Base-by-base conservation (phyloP, 2,797 vertebrate species). In the Sciurus vulgaris region DNA sequence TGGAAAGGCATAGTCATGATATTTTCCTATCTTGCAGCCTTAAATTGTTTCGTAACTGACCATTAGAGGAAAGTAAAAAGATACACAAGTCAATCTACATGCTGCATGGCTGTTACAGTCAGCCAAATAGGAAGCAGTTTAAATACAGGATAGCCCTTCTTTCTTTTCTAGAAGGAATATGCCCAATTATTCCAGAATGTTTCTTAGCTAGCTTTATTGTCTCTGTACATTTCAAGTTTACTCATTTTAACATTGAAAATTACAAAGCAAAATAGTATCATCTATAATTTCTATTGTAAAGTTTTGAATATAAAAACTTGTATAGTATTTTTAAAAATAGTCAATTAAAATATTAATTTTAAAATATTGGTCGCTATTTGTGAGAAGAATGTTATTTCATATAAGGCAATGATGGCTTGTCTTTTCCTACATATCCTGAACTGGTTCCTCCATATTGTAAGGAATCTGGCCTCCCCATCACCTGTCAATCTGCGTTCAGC, bases 21-120 rank as follows among this genome's bases (percentile, higher is more conserved):
- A 54, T 61, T 95, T 93, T 69, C 18, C 70, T 77, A 49, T 41
- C 38, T 69, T 86, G 38, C 84, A 91, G 41, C 74, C 92, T 95
- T 84, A 88, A 79, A 54, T 78, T 67, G 20, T 91, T 93, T 92
- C 22, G 47, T 74, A 95, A 70, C 30, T 76, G 70, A 79, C 83
- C 38, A 94, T 56, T 88, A 90, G 15, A 89, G 35, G 38, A 51
- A 89, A 90, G 9, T 44, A 22, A 88, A 93, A 94, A 89, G 49
- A 69, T 69, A 1, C 49, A 78, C n/a, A 56, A 93, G 28, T 35
- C 67, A 70, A 15, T 84, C 26, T 92, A 49, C 5, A 26, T 65
- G 74, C 11, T 33, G 14, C 7, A 47, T 38, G 24, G 13, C 11
- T 93, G 3, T 59, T 87, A 54, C 3, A 89, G 33, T 35, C 18